phyloP scores from a whole-genome alignment of 2,113 vertebrate species.

The Hystrix brachyura region DNA sequence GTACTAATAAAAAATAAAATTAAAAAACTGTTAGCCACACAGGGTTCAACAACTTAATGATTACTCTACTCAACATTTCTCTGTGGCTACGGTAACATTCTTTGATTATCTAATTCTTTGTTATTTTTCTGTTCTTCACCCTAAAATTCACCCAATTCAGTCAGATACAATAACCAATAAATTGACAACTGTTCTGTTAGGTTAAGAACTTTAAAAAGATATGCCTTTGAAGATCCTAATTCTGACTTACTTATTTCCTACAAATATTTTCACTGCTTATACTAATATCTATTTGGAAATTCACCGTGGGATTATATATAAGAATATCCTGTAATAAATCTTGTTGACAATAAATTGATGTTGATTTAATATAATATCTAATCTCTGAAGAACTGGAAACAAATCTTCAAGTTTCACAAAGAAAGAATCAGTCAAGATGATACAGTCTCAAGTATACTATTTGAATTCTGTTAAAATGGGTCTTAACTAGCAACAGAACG shows the following conservation, averaged over 20 bases:
- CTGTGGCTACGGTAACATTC: not conserved
- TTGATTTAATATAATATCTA: not conserved
- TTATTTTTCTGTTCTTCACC: not conserved
- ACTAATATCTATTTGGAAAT: constrained; percentile 23
- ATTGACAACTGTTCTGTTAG: not conserved
- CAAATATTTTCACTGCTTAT: not conserved
- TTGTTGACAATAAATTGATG: not conserved
- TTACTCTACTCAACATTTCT: not conserved
- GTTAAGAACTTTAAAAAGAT: not conserved
- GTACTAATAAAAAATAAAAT: not conserved
- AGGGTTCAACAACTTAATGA: not conserved
- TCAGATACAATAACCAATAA: not conserved
- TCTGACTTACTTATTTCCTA: not conserved
- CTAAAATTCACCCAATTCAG: not conserved
- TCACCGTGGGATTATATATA: not conserved
- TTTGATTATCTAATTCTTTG: not conserved
- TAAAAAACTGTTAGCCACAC: not conserved
- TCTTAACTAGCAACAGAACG: constrained; percentile 54
- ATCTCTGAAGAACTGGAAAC: not conserved
- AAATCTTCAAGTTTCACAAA: constrained; percentile 7
- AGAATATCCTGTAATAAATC: not conserved
- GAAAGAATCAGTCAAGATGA: not conserved
- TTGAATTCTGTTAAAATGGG: constrained; percentile 48
- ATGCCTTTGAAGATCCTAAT: not conserved
- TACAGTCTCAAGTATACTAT: constrained; percentile 24